Evolutionary conservation across 2,888 invertebrate species (phyloP), one percentile per base, ranked within the genome.

Genomic region (Tanytarsus gracilentus): DNA sequence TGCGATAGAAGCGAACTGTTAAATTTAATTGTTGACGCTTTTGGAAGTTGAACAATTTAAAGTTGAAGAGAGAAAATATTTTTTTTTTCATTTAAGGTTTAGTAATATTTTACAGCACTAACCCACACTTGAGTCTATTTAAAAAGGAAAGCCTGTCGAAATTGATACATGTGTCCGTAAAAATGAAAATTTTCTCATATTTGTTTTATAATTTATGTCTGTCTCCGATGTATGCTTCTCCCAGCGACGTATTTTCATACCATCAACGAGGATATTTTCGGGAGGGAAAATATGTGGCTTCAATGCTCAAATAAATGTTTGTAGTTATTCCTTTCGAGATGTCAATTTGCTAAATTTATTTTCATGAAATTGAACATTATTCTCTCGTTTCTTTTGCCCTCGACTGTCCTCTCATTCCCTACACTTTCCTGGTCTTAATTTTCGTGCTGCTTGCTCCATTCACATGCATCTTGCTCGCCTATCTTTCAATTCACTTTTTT

Each of bases 321-420:
- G 58, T 44, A 58, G 48, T 58, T 58, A 48, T 58, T 58, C 40
- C 58, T 58, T 58, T 58, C 40, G 58, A 58, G 58, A 48, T 58
- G 58, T 58, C 58, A 58, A 58, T 48, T 58, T 58, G 58, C 44
- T 58, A 40, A 44, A 58, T 40, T 40, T 58, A 40, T 58, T n/a
- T 27, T 58, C 48, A 48, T 44, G 23, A 9, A 44, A 44, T 44
- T 44, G 18, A 44, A 44, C 44, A 44, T 44, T 44, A 44, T 44
- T 44, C n/a, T 5, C 9, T 5, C n/a, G 9, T 2, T 44, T 40
- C 11, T 44, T 44, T 18, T 11, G 18, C 6, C 23, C 40, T 40
- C 40, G 4, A 40, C 21, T 11, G 18, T 23, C 7, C 44, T 36
- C 36, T 14, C 36, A 1, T 14, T 36, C 36, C 14, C 36, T 36